phyloP scores from a whole-genome alignment of 30 jellyfish, hydroid and myxozoan species.

The Cassiopea xamachana region DNA sequence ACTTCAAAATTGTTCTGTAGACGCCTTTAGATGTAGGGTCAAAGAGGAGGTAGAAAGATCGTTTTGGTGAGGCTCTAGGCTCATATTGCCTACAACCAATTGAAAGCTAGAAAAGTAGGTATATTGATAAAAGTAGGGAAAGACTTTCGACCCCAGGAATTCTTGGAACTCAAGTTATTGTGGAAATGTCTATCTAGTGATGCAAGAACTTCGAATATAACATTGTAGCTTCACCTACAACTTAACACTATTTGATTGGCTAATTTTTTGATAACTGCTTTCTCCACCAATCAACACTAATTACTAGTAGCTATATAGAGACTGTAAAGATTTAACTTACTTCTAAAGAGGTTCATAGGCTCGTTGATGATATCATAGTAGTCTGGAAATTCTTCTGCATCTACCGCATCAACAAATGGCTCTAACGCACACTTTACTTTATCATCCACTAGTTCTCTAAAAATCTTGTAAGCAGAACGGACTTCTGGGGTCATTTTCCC shows the following conservation, averaged over 20 bases:
- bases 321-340: slow-evolving; percentile 63
- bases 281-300: slow-evolving; percentile 30
- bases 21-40: no score
- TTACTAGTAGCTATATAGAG: slow-evolving; percentile 26
- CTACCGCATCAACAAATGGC: slow-evolving; percentile 70
- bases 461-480: slow-evolving; percentile 86
- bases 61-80: no score
- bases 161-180: background rate
- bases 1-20: no score
- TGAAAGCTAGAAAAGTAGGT: no score
- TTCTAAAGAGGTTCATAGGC: slow-evolving; percentile 73
- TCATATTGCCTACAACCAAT: no score
- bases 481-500: slow-evolving; percentile 67
- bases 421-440: slow-evolving; percentile 59
- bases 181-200: slow-evolving; percentile 16
- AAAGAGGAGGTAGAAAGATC: no score
- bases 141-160: background rate
- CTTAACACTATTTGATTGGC: slow-evolving; percentile 7
- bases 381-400: slow-evolving; percentile 62
- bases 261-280: background rate
- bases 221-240: slow-evolving; percentile 1
- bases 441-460: slow-evolving; percentile 75
- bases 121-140: no score
- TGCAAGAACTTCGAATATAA: slow-evolving; percentile 14
- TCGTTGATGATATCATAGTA: slow-evolving; percentile 67